These are phyloP conservation scores for Drosophila fuyamai DNA, from an alignment of 1,140 invertebrate species.

Conservation along the genomic window DNA sequence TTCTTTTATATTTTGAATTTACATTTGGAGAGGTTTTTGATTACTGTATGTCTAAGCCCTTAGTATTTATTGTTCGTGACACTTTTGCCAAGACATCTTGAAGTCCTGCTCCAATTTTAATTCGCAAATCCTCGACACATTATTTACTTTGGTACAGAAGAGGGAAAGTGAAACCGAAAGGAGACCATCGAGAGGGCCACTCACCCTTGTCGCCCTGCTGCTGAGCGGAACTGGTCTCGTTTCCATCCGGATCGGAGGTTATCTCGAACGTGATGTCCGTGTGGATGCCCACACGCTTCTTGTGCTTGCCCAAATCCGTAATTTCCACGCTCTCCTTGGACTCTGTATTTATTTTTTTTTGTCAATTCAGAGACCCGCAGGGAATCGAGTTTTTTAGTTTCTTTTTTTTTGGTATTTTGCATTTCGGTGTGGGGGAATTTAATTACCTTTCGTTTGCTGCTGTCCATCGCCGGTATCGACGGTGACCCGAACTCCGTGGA, in stretches of 20 bases:
- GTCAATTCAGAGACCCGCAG: background rate
- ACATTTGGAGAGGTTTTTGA: no score
- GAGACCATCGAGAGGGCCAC: background rate
- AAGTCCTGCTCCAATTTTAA: background rate
- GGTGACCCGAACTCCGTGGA: constrained; percentile 83
- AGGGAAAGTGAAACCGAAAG: constrained; percentile 20
- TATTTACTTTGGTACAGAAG: background rate
- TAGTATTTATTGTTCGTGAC: no score
- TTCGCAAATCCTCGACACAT: background rate
- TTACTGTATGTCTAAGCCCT: no score
- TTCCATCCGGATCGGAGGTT: constrained; percentile 75
- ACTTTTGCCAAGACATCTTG: no score
- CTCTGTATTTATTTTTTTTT: constrained; percentile 55
- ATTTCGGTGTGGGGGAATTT: constrained; percentile 48
- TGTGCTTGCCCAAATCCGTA: constrained; percentile 80
- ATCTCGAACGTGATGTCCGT: constrained; percentile 85
- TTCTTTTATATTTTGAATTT: no score
- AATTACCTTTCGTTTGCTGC: constrained; percentile 84
- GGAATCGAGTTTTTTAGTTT: constrained; percentile 40
- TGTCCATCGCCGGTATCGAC: constrained; percentile 83
- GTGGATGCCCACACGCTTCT: constrained; percentile 84
- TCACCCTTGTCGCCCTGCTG: constrained; percentile 78
- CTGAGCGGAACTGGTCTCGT: constrained; percentile 79
- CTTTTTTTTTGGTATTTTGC: constrained; percentile 26
- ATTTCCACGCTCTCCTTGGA: constrained; percentile 84